phyloP scores from a whole-genome alignment of 23 tunicate species.

The Ciona savignyi region DNA sequence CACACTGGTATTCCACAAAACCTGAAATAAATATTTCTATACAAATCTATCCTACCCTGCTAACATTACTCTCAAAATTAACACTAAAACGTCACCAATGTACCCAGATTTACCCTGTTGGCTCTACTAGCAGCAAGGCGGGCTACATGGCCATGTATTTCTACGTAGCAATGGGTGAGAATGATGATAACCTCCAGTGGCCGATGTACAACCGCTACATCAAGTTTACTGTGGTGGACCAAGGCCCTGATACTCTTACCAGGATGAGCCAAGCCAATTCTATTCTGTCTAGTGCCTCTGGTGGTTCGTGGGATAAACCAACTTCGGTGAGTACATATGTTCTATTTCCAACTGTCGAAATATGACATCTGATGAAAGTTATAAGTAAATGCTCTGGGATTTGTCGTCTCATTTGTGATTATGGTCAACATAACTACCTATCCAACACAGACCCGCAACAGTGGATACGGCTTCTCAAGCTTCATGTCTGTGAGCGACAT shows the following conservation, averaged over 20 bases:
- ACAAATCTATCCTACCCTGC: no score
- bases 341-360: not conserved
- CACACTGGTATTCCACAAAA: no score
- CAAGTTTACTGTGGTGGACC: slow-evolving; percentile 52
- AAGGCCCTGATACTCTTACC: slow-evolving; percentile 40
- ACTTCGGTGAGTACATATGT: slow-evolving; percentile 18
- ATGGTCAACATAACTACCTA: no score
- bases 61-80: no score
- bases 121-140: slow-evolving; percentile 21
- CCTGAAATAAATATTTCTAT: no score
- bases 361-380: not conserved
- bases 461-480: slow-evolving; percentile 54
- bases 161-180: slow-evolving; percentile 47
- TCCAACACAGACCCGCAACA: slow-evolving; percentile 30
- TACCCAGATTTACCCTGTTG: slow-evolving; percentile 57
- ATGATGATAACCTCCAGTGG: slow-evolving; percentile 71
- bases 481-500: slow-evolving; percentile 63
- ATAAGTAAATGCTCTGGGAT: no score
- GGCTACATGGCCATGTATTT: slow-evolving; percentile 75
- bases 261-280: slow-evolving; percentile 29
- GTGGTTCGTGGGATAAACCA: slow-evolving; percentile 82
- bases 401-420: no score
- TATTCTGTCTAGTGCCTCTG: slow-evolving; percentile 31
- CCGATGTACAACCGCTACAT: slow-evolving; percentile 61
- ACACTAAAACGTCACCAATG: not conserved